Evolutionary conservation across 2,797 vertebrate genomes (phyloP), one percentile per base, ranked within the genome.

Genomic region (Stomatorhinus walkeri): DNA sequence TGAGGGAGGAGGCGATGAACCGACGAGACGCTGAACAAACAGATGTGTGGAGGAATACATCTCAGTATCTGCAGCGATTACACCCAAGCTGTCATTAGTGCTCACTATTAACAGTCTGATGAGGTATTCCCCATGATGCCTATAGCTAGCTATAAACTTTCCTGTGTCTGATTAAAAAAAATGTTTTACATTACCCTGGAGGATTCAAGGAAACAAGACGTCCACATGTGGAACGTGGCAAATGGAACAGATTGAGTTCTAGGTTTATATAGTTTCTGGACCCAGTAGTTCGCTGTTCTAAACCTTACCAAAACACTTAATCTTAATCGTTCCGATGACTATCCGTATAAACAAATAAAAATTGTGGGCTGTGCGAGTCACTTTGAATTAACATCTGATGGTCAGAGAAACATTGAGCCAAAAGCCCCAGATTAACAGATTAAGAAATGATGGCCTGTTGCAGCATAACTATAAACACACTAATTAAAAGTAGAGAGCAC

Each of bases 101-200:
- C 24, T 85, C 76, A 85, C 12, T 85, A 14, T 51, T 85, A 85
- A 51, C 83, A 52, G 4, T 85, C 43, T 49, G 43, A 85, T 85
- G 83, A 85, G 48, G 19, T 43, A 85, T 85, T 46, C 83, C 48
- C 83, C 83, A 51, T 10, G 46, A 85, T 32, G 48, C 83, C 48
- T 52, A 85, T 46, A 51, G 48, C 48, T 52, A 85, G 48, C 83
- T 28, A 85, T 24, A 51, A 85, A 52, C 22, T 32, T 85, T 24
- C 48, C 83, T 85, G 43, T 51, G 43, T 85, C 24, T 85, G 83
- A 85, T 85, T 85, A 85, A 24, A 85, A 85, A 85, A n/a, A 83
- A 83, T 9, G 43, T 48, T 51, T 51, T 24, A 51, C 48, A 24
- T 24, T n/a, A 24, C 40, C 83, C 48, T 22, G 12, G 48, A 85